Evolutionary conservation across 2,888 invertebrate genomes (phyloP), one percentile per base, ranked within the genome.

Genomic region (Troglohyphantes excavatus): DNA sequence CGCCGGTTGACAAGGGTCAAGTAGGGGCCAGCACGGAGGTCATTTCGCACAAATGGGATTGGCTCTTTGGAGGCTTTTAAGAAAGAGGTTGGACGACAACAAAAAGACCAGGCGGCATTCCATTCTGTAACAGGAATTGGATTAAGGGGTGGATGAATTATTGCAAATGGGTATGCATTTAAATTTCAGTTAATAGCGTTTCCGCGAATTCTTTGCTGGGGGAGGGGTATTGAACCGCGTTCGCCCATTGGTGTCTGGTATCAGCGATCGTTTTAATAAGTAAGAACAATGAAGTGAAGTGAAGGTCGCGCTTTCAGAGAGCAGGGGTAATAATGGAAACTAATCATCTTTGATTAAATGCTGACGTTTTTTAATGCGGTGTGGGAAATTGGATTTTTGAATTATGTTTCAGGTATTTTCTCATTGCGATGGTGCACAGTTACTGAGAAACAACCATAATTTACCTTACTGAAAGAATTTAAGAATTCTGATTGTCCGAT

Each of bases 1-100:
- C 53, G 53, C n/a, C n/a, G n/a, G 53, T 53, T 53, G 53, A 53
- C 53, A 53, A 53, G 53, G 53, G 53, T 53, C 53, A 53, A 53
- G 53, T 53, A 53, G 53, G 53, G 53, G 53, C 17, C 39, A 3
- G 39, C 39, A 13, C 39, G 39, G 13, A 39, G 39, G 39, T 39
- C 39, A 39, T 39, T 39, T 39, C 13, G 39, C 3, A 13, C 39
- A 39, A 39, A 39, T 39, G 53, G 53, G 53, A 53, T 53, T 53
- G 53, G 17, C 53, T n/a, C 17, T 53, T 53, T 53, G 53, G 17
- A 53, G 53, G 53, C n/a, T 17, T 53, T 53, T n/a, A 53, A n/a
- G 17, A 53, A 53, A 53, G 53, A 13, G 53, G 53, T n/a, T 53
- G 9, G 17, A 9, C 17, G 17, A 53, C 53, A 53, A 53, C 3